Conservation (phyloP, 2,113 vertebrate species). For the Oplegnathus fasciatus region DNA sequence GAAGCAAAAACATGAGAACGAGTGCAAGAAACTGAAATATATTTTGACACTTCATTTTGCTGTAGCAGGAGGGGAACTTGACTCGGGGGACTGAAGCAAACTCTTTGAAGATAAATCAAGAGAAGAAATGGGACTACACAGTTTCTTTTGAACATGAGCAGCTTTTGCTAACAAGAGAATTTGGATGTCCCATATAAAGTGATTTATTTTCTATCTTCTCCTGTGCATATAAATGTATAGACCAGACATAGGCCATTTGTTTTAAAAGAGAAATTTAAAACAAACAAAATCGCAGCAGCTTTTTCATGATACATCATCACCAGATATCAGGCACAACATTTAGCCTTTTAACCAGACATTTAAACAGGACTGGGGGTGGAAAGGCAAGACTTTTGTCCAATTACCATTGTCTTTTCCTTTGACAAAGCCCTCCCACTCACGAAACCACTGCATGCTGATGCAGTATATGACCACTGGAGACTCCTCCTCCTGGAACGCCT, state of each 20-base stretch:
- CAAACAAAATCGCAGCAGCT: neutral
- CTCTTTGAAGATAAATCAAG: slow-evolving; percentile 72
- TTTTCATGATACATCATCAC: neutral
- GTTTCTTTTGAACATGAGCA: slow-evolving; percentile 46
- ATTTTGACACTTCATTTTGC: slow-evolving; percentile 61
- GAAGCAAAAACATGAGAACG: slow-evolving; percentile 19
- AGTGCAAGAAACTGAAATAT: slow-evolving; percentile 48
- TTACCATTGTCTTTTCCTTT: slow-evolving; percentile 98
- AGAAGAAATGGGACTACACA: slow-evolving; percentile 23
- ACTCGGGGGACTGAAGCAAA: slow-evolving; percentile 56
- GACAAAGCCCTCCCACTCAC: slow-evolving; percentile 98
- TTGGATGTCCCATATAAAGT: slow-evolving; percentile 9
- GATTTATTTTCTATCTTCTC: neutral
- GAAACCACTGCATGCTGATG: slow-evolving; percentile 99
- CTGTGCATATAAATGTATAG: neutral
- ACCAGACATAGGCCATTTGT: neutral
- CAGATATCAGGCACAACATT: neutral
- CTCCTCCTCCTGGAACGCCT: slow-evolving; percentile 98
- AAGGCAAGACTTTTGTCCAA: slow-evolving; percentile 65
- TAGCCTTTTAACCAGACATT: slow-evolving; percentile 52
- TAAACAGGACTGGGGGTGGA: slow-evolving; percentile 35
- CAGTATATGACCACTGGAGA: slow-evolving; percentile 96
- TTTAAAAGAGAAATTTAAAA: neutral
- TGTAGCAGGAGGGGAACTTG: slow-evolving; percentile 52
- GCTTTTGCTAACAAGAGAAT: slow-evolving; percentile 27